Percentiles rank a stretch among this genome's conserved stretches.
These are phyloP conservation scores for Caenorhabditis uteleia DNA, from an alignment of 2,888 invertebrate species.

Conservation along the genomic window DNA sequence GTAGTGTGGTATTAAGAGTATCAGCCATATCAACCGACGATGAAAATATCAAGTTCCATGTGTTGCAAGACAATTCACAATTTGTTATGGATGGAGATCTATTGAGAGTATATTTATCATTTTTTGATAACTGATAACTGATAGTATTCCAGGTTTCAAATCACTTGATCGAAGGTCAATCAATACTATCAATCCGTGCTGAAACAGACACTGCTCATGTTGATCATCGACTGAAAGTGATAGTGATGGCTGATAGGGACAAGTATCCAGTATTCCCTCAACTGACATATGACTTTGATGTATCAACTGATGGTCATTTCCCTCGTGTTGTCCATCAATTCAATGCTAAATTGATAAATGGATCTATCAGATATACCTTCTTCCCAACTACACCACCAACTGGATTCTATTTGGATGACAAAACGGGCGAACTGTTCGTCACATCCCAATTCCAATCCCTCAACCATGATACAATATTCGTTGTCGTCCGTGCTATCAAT, in stretches of 20 bases:
- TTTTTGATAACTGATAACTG: conserved; percentile 2
- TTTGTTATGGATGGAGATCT: conserved; percentile 52
- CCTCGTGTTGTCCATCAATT: conserved; percentile 47
- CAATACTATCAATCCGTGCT: conserved; percentile 41
- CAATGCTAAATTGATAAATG: conserved; percentile 40
- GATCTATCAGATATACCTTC: conserved; percentile 52
- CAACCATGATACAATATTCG: conserved; percentile 46
- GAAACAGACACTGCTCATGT: conserved; percentile 40
- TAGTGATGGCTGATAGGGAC: conserved; percentile 64
- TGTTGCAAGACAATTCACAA: conserved; percentile 39
- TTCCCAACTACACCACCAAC: conserved; percentile 41
- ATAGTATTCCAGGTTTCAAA: conserved; percentile 40
- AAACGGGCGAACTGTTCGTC: conserved; percentile 51
- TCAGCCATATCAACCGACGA: conserved; percentile 32
- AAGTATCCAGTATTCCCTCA: conserved; percentile 67
- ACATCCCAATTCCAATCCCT: conserved; percentile 31
- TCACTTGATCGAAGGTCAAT: conserved; percentile 40
- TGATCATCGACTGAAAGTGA: conserved; percentile 53
- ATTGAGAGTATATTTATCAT: conserved; percentile 30
- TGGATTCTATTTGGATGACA: conserved; percentile 53
- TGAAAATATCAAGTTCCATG: conserved; percentile 41
- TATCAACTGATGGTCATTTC: conserved; percentile 41
- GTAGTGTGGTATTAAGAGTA: conserved; percentile 55
- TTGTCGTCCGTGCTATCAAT: conserved; percentile 65
- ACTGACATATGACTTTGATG: conserved; percentile 63